Evolutionary conservation across 2,888 invertebrate species (phyloP), one percentile per base, ranked within the genome.

Genomic region (Eupithecia exiguata): DNA sequence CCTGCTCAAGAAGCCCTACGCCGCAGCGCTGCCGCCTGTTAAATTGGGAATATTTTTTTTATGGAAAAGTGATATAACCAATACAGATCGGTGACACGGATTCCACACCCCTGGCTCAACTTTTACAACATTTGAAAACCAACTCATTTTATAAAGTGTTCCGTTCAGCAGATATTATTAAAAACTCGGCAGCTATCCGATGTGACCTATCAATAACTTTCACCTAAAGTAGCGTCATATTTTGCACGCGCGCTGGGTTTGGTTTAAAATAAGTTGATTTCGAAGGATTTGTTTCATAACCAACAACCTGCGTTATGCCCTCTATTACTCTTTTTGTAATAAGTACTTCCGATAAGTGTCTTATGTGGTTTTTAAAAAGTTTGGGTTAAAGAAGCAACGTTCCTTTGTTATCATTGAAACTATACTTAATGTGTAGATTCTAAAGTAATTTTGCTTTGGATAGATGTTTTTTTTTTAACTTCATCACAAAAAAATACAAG

Each of bases 161-260:
- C 3, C 18, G 63, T 63, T 35, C 7, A 30, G 62, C 35, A 62
- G 30, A 63, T 35, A 63, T 63, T 63, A 63, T 63, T 63, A 63
- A 63, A 63, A 63, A 18, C 63, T 35, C 63, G 36, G 63, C 63
- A 63, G 18, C 63, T 63, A 18, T 35, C 63, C 35, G 63, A 63
- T 63, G 35, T 35, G 36, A 63, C 63, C 63, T 63, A 63, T 63
- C 35, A 35, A 36, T 36, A 63, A 4, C n/a, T 10, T 63, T 36
- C 30, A 65, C 38, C n/a, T 21, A 36, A 12, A 65, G 38, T 65
- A 38, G 18, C 63, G 63, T 65, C 63, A 65, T 65, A 63, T 63
- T 63, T 63, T 63, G 36, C 36, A 62, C 36, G 36, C n/a, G 30
- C 63, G 16, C 36, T 10, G 63, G 35, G 63, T 36, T 36, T 63